A percentile compares a stretch with the other conserved stretches of the same genome.
Conservation (phyloP, 2,888 invertebrate species). For the Suillia variegata region DNA sequence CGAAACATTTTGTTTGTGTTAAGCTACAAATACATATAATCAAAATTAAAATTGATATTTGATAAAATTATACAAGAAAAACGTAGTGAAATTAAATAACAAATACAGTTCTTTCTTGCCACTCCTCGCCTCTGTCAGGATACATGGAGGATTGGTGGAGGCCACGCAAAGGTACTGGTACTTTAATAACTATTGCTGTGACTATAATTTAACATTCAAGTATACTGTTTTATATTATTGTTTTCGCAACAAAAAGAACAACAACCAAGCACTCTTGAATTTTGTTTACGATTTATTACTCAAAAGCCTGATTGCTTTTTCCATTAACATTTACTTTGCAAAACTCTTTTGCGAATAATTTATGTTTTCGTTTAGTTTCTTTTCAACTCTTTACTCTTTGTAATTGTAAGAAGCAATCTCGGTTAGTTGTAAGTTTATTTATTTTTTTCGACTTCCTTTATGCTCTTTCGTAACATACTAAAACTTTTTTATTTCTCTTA, state of each 20-base stretch:
- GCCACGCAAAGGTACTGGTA: slow-evolving; percentile 89
- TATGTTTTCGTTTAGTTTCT: no score
- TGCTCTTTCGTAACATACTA: neutral
- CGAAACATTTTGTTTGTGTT: no score
- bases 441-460: no score
- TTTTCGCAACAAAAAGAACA: no score
- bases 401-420: no score
- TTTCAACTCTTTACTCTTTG: no score
- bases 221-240: neutral
- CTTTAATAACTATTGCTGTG: slow-evolving; percentile 30
- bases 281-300: neutral
- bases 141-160: slow-evolving; percentile 99
- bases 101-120: slow-evolving; percentile 69
- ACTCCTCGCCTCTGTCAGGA: slow-evolving; percentile 93
- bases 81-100: slow-evolving; percentile 62
- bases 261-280: neutral
- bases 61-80: no score
- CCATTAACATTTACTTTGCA: neutral
- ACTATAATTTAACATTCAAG: slow-evolving; percentile 15
- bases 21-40: no score
- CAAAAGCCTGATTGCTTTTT: neutral
- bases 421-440: neutral
- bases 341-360: neutral
- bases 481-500: neutral
- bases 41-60: no score